Evolutionary conservation across 2,113 vertebrate species (phyloP), one percentile per base, ranked within the genome.

Genomic region (Dicerorhinus sumatrensis): DNA sequence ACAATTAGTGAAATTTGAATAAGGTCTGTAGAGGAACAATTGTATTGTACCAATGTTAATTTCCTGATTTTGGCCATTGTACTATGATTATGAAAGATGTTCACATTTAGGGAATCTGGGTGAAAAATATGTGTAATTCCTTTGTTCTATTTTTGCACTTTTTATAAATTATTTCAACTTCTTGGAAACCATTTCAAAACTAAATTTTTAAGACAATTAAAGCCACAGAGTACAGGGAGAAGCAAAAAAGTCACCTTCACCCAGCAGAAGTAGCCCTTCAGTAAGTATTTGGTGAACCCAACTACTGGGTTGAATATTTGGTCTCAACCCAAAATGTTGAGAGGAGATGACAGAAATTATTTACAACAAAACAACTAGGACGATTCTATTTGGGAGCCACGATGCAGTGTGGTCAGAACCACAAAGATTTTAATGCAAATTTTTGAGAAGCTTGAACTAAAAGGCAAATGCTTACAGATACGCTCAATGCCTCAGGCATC

Each of bases 301-400:
- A 39, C 36, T 33, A n/a, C 72, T 39, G 63, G 70, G 42, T 12
- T 51, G 27, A 70, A 33, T 25, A 89, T 91, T 90, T 92, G 51
- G 58, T 94, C 96, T 96, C 69, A 51, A 77, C 27, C 48, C 70
- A 93, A 69, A 86, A 69, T 67, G 18, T 91, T 77, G 48, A 91
- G 29, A 95, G 8, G 76, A 84, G 72, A 84, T 33, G 60, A 72
- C 39, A 91, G 62, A 72, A 75, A 96, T 96, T 93, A 96, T 91
- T 90, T 96, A 51, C 83, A 87, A 75, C 8, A 84, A 18, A 88
- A 69, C 58, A 94, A 81, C 51, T 75, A 70, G 92, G 84, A 83
- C 21, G 42, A 75, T 79, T 94, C 56, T 58, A 20, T 88, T 93
- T 82, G 58, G 65, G 31, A 91, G 17, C 36, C 46, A 62, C 58